Evolutionary conservation across 2,888 invertebrate genomes (phyloP), one percentile per base, ranked within the genome.

Genomic region (Meganola albula): DNA sequence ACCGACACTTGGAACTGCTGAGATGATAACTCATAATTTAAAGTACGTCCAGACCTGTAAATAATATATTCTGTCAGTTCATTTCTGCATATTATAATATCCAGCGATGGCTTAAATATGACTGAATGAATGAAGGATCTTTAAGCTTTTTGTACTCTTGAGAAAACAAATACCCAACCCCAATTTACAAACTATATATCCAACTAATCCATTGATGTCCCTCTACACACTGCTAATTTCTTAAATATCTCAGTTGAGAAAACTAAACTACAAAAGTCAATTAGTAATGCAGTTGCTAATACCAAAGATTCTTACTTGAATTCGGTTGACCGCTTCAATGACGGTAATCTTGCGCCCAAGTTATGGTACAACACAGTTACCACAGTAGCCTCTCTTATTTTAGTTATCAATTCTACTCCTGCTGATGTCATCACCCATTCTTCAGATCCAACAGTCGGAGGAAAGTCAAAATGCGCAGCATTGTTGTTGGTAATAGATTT

Each of bases 1-100:
- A 68, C 67, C 2, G 65, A 66, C 33, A 78, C 60, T 47, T 85
- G 84, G 14, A 74, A 57, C 44, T 85, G 84, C 38, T 88, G 88
- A 1, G 92, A 92, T 34, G 90, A 87, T 31, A 91, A 78, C 53
- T 87, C 87, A 69, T 90, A 91, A 63, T 91, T 90, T 56, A 90
- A 74, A 61, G 91, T 91, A n/a, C 87, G 87, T 0, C 90, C 90
- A 53, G 88, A 89, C 63, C 91, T 92, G 63, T 51, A 72, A 73
- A n/a, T n/a, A n/a, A n/a, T n/a, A n/a, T n/a, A n/a, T n/a, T n/a
- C n/a, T n/a, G n/a, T n/a, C n/a, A n/a, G n/a, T n/a, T n/a, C n/a
- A n/a, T n/a, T n/a, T n/a, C n/a, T n/a, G n/a, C n/a, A n/a, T n/a
- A n/a, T n/a, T n/a, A n/a, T n/a, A n/a, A n/a, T n/a, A n/a, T n/a